phyloP scores from a whole-genome alignment of 2,888 invertebrate genomes.

The Pterobdella sp. region DNA sequence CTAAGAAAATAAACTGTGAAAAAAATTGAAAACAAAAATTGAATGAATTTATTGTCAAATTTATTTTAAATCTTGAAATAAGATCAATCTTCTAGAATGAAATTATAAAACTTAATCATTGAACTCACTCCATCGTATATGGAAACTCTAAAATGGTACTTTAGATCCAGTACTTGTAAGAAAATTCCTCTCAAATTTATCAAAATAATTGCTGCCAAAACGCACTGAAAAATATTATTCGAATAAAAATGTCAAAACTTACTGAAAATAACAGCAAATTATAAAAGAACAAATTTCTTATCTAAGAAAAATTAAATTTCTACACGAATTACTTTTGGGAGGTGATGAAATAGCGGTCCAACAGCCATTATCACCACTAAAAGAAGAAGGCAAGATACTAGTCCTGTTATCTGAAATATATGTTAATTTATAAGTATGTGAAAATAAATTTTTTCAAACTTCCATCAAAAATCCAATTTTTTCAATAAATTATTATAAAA shows the following conservation, averaged over 20 bases:
- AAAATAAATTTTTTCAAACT: neutral
- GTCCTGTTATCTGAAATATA: conserved; percentile 33
- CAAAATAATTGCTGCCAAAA: conserved; percentile 49
- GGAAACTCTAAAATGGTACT: conserved; percentile 45
- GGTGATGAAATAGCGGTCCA: conserved; percentile 58
- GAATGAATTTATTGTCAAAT: neutral
- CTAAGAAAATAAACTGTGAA: conserved; percentile 6
- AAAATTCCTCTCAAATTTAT: conserved; percentile 51
- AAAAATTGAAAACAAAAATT: neutral
- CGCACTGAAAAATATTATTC: conserved; percentile 43
- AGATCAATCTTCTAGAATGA: no score
- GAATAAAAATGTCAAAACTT: neutral
- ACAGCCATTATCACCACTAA: conserved; percentile 74
- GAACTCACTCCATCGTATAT: conserved; percentile 49
- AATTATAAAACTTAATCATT: no score
- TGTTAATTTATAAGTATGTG: neutral
- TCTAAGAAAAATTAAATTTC: neutral
- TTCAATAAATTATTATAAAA: neutral
- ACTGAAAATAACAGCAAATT: neutral
- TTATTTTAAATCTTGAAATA: no score
- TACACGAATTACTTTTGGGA: neutral
- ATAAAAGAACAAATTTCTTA: neutral
- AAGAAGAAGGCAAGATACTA: conserved; percentile 66
- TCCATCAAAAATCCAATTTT: neutral
- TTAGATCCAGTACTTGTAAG: conserved; percentile 47